Evolutionary conservation across 2,888 invertebrate genomes (phyloP).

Genomic region (Cheilosia soror): DNA sequence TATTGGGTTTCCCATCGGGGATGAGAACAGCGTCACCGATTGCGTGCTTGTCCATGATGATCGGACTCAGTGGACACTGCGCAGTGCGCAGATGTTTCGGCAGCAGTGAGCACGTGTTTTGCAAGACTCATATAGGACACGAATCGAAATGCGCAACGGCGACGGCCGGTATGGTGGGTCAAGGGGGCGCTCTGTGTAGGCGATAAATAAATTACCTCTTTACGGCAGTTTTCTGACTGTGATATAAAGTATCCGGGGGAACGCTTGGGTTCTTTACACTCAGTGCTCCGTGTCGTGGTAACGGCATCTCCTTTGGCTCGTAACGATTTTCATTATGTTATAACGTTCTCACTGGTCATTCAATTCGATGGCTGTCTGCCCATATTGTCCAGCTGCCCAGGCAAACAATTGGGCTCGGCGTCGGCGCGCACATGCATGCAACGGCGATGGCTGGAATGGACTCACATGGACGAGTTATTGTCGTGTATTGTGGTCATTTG

Average conservation of each 20-base stretch:
- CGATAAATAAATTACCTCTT: conserved; percentile 74
- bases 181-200: conserved; percentile 62
- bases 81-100: conserved; percentile 31
- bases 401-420: conserved; percentile 66
- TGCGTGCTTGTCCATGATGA: conserved; percentile 52
- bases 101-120: conserved; percentile 42
- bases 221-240: conserved; percentile 56
- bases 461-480: conserved; percentile 72
- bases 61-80: conserved; percentile 6
- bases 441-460: conserved; percentile 20
- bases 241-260: conserved; percentile 56
- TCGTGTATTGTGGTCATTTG: conserved; percentile 74
- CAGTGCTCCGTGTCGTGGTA: conserved; percentile 34
- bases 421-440: conserved; percentile 48
- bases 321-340: conserved; percentile 72
- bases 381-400: conserved; percentile 69
- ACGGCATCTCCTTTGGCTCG: conserved; percentile 67
- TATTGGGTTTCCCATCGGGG: conserved; percentile 64
- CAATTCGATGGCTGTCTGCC: conserved; percentile 60
- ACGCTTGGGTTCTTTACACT: conserved; percentile 2
- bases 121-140: conserved; percentile 35
- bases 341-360: conserved; percentile 71
- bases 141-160: conserved; percentile 10
- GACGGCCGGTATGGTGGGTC: conserved; percentile 12
- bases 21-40: conserved; percentile 43